Base-by-base conservation (phyloP, 1,140 invertebrate species). In the Cotesia typhae region DNA sequence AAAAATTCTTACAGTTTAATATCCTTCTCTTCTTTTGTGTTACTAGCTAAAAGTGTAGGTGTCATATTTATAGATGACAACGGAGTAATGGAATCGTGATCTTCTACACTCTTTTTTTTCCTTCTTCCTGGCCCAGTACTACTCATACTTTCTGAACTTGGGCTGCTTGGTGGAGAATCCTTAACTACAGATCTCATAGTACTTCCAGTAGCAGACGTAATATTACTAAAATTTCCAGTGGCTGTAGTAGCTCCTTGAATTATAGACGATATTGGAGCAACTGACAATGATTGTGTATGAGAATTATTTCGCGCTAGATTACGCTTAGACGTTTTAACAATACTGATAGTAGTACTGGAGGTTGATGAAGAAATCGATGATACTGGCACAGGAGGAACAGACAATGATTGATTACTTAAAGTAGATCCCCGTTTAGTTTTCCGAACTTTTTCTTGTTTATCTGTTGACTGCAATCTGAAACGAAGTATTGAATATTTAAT, bases 101-200 rank as follows among this genome's bases (percentile, higher is more conserved):
- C 75, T 20, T 78, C 77, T 10, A 77, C 73, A 36, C 76, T 76
- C 70, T 86, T 84, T 76, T 89, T 85, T 80, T 90, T 89, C 77
- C 89, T 83, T 72, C 86, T 78, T 69, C 79, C 81, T 70, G 85
- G 82, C 47, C 80, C 83, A 77, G 41, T 81, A 76, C 82, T 86
- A 17, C 82, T 82, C 83, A 84, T 85, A 67, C 81, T 85, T 72
- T 91, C 90, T 0, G 90, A 92, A 61, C 89, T 89, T 0, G 91
- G 91, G 69, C 90, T 92, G 76, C 91, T 91, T 1, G 91, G 91
- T 3, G 91, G 91, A 1, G 91, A 92, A 69, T 90, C 89, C 74
- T 89, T 90, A 1, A 89, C 84, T 6, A 82, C 84, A 6, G 85
- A 84, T 35, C 84, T 84, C 84, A 86, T 86, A 12, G 78, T 75